Evolutionary conservation across 2,888 invertebrate species (phyloP).

Genomic region (Tipula helvola): DNA sequence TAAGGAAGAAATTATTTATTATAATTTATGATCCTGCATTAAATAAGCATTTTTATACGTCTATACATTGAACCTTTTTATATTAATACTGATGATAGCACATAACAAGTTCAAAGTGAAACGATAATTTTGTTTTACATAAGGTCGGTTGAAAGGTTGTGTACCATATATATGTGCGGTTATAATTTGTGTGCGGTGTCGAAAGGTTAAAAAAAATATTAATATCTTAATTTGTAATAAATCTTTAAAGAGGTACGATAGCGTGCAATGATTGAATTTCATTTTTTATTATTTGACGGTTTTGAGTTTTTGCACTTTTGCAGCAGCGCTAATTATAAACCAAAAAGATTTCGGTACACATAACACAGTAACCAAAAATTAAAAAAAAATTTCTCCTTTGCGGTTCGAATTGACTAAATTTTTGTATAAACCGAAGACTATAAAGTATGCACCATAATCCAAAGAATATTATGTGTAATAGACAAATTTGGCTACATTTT

Average conservation of each 20-base stretch:
- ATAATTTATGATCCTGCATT: not conserved
- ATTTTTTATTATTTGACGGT: not conserved
- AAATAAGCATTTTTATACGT: not conserved
- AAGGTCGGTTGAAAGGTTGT: not conserved
- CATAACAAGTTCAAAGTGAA: slow-evolving; percentile 6
- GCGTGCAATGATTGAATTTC: not conserved
- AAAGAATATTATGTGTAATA: not conserved
- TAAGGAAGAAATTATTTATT: not conserved
- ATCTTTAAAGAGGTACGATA: not conserved
- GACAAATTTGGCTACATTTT: not conserved
- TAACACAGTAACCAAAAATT: not conserved
- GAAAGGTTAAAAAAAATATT: not conserved
- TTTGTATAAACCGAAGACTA: not conserved
- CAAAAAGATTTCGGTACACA: not conserved
- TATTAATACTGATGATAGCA: not conserved
- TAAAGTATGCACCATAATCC: not conserved
- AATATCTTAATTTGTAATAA: not conserved
- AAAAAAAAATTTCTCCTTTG: not conserved
- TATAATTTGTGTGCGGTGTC: not conserved
- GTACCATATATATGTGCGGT: not conserved
- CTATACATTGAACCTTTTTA: not conserved
- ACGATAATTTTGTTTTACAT: not conserved
- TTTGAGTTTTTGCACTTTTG: not conserved
- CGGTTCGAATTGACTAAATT: not conserved
- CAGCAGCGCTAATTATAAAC: not conserved